phyloP scores from a whole-genome alignment of 1,140 invertebrate genomes.

The Oncopodura yosiiana region DNA sequence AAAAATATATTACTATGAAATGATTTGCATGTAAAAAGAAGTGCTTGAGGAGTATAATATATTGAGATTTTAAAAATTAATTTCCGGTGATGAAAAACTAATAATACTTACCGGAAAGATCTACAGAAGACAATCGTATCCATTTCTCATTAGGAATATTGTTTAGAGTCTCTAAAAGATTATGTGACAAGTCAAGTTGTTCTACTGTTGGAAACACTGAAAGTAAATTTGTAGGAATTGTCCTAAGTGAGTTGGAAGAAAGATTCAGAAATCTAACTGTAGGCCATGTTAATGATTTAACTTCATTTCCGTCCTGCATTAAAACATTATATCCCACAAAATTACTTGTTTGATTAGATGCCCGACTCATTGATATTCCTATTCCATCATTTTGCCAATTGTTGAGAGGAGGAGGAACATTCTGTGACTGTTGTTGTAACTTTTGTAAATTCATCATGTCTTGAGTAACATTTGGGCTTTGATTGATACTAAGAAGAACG shows the following conservation, averaged over 20 bases:
- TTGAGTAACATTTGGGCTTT: neutral
- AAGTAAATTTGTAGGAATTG: conserved; percentile 8
- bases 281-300: conserved; percentile 10
- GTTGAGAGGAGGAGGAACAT: neutral
- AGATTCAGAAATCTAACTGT: conserved; percentile 18
- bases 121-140: conserved; percentile 15
- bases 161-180: conserved; percentile 13
- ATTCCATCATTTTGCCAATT: neutral
- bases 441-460: conserved; percentile 6
- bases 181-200: conserved; percentile 16
- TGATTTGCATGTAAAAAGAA: too few species aligned
- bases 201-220: conserved; percentile 24
- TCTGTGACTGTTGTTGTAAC: neutral
- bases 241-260: conserved; percentile 15
- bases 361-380: neutral
- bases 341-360: neutral
- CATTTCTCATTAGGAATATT: conserved; percentile 11
- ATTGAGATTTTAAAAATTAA: too few species aligned
- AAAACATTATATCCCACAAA: neutral
- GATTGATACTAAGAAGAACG: conserved; percentile 9
- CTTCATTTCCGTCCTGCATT: neutral
- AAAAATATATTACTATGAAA: too few species aligned
- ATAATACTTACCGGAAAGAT: conserved; percentile 22
- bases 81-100: neutral
- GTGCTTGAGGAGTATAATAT: too few species aligned